Evolutionary conservation across 2,113 vertebrate species (phyloP), one percentile per base, ranked within the genome.

Genomic region (Scalopus aquaticus): DNA sequence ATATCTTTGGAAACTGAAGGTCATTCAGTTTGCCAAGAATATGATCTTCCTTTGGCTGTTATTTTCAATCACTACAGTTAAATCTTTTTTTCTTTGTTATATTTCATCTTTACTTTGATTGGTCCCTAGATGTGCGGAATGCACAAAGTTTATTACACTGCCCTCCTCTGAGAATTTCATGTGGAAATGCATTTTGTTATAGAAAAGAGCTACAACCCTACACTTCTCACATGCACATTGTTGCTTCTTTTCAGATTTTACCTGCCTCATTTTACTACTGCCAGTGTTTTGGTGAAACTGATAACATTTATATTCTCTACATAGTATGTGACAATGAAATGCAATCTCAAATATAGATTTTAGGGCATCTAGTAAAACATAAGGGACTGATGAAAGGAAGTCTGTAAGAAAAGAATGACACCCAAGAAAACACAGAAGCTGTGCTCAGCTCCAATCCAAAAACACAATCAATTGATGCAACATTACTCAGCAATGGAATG

Each of bases 1-100:
- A 16, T 51, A n/a, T 19, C 69, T 19, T 96, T 91, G 62, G 46
- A 96, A 97, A 96, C 74, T n/a, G 12, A 96, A 81, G 12, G 17
- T 72, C 86, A 3, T 19, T 30, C 11, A 64, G 0, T 22, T 89
- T 54, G 65, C 94, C 37, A 94, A 28, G 42, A 89, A 16, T 0
- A 58, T n/a, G 69, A 5, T 91, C 96, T 92, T 94, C 88, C n/a
- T 2, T 3, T 42, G 46, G 0, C 20, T 86, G 26, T 93, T 32
- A 0, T 91, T 96, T 94, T 64, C 81, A 49, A 28, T 67, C 20
- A 16, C 39, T 74, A 1, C 0, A 0, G 60, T 93, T 97, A 42
- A 79, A 81, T 46, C 72, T 58, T 4, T 54, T 72, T 72, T 69
- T 80, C 88, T 9, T 32, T 32, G 16, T 92, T 67, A 24, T 35